Percentiles rank a stretch among this genome's conserved stretches.
These are phyloP conservation scores for Pantherophis vulpinus DNA, from an alignment of 2,797 vertebrate species.

Conservation along the genomic window DNA sequence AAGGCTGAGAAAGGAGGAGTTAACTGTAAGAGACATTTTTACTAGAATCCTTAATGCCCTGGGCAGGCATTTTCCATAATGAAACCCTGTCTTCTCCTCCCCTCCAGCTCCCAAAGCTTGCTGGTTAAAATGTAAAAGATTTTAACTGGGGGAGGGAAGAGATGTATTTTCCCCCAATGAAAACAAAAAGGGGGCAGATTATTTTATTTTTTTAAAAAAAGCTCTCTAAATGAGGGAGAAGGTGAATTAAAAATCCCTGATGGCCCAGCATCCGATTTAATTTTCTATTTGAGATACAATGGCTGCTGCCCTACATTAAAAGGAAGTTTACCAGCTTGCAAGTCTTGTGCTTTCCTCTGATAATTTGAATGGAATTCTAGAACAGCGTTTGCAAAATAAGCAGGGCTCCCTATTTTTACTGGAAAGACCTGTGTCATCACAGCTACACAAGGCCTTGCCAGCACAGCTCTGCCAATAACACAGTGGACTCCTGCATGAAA, in stretches of 20 bases:
- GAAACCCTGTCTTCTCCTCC: neutral
- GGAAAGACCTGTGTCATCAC: neutral
- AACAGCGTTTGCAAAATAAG: neutral
- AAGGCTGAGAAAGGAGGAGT: neutral
- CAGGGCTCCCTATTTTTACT: neutral
- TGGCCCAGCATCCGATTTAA: constrained; percentile 16
- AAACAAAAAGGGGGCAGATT: fast-evolving
- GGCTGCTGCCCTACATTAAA: neutral
- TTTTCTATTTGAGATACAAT: constrained; percentile 3
- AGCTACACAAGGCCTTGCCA: neutral
- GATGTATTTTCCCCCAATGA: neutral
- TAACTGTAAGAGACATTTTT: neutral
- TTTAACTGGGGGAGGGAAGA: neutral
- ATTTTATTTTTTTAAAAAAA: neutral
- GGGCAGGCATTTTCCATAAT: neutral
- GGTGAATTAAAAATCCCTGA: neutral
- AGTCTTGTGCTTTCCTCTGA: neutral
- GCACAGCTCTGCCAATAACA: neutral
- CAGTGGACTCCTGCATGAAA: constrained; percentile 5
- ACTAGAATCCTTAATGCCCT: neutral
- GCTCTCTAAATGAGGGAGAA: neutral
- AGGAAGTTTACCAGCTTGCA: neutral
- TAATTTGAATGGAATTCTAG: neutral
- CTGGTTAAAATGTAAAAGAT: neutral
- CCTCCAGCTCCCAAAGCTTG: neutral